Percentiles rank a stretch among this genome's conserved stretches.
phyloP scores from a whole-genome alignment of 2,797 vertebrate species.

The Acropternis orthonyx region DNA sequence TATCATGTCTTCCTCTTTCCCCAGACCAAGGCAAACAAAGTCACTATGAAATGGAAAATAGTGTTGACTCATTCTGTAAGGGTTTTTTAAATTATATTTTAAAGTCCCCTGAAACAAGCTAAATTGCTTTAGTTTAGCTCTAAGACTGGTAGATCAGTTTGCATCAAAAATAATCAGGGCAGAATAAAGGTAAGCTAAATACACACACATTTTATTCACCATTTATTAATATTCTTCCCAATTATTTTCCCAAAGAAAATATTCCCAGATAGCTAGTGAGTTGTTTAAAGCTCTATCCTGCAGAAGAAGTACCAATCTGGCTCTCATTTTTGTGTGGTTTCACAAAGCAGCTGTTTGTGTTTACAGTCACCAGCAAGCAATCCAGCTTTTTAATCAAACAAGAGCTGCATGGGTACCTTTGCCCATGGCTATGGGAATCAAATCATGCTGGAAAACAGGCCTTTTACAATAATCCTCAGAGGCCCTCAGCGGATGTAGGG shows the following conservation, averaged over 20 bases:
- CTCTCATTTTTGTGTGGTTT: conserved; percentile 19
- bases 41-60: background rate
- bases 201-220: background rate
- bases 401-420: conserved; percentile 52
- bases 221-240: conserved; percentile 1
- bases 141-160: background rate
- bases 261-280: background rate
- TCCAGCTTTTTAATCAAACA: conserved; percentile 64
- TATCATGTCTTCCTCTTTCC: background rate
- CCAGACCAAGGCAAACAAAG: background rate
- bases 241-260: background rate
- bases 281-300: background rate
- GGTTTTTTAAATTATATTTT: background rate
- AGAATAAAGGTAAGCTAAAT: background rate
- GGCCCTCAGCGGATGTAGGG: conserved; percentile 57
- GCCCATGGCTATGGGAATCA: conserved; percentile 64
- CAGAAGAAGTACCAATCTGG: background rate
- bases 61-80: background rate
- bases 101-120: background rate
- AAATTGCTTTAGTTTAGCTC: background rate
- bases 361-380: conserved; percentile 49
- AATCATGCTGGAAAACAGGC: conserved; percentile 68
- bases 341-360: conserved; percentile 63
- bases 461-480: conserved; percentile 62
- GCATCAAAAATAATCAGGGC: background rate